Evolutionary conservation across 2,888 invertebrate genomes (phyloP).

Genomic region (Leucophenga maculata): DNA sequence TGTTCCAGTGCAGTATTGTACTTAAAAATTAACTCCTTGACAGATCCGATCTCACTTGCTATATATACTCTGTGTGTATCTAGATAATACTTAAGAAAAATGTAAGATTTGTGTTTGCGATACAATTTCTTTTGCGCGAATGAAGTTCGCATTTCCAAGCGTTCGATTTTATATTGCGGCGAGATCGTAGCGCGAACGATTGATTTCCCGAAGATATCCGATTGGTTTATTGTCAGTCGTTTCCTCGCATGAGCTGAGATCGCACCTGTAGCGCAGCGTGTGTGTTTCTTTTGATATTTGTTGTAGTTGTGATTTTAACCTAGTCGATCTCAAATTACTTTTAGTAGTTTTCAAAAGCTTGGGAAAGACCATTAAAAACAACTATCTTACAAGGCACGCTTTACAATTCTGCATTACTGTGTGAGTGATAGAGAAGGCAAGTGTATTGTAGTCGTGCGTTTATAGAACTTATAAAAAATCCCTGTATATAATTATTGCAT

Average conservation of each 20-base stretch:
- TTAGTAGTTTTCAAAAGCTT: too few relatives aligned
- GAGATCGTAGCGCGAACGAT: slow-evolving; percentile 7
- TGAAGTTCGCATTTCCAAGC: slow-evolving; percentile 48
- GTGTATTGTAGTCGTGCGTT: not conserved
- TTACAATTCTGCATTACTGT: not conserved
- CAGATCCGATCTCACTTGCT: slow-evolving; percentile 9
- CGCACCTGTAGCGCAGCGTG: not conserved
- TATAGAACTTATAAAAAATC: too few relatives aligned
- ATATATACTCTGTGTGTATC: slow-evolving; percentile 4
- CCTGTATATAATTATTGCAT: too few relatives aligned
- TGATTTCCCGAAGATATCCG: slow-evolving; percentile 18
- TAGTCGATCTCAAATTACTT: not conserved
- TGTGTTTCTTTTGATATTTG: not conserved
- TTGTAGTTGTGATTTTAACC: not conserved
- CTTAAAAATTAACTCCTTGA: slow-evolving; percentile 25
- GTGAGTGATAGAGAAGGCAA: not conserved
- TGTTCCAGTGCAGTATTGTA: not conserved
- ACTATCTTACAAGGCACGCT: too few relatives aligned
- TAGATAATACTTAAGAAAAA: slow-evolving; percentile 20
- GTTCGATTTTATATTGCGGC: slow-evolving; percentile 56
- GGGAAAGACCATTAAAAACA: too few relatives aligned
- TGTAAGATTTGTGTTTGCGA: slow-evolving; percentile 38
- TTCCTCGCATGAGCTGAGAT: slow-evolving; percentile 26
- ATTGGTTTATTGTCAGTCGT: slow-evolving; percentile 3
- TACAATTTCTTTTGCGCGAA: slow-evolving; percentile 61